A percentile compares a stretch with the other conserved stretches of the same genome.
Conservation (phyloP, 2,888 invertebrate genomes). For the Cactoblastis cactorum region DNA sequence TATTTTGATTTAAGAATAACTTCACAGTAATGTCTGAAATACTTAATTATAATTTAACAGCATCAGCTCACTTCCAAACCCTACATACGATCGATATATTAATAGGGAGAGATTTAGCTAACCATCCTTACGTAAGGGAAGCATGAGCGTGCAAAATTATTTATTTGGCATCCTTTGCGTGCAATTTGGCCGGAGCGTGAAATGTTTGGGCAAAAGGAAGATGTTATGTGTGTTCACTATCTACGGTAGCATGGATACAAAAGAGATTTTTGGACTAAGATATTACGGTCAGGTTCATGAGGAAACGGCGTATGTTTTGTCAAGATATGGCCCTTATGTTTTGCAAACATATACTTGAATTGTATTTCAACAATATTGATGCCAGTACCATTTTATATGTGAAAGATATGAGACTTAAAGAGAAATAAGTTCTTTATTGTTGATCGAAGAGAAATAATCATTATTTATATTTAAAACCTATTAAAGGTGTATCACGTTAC, state of each 20-base stretch:
- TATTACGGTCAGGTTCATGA: not conserved
- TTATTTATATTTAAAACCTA: too few relatives aligned
- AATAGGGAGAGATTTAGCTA: not conserved
- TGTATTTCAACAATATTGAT: too few relatives aligned
- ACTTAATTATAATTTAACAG: too few relatives aligned
- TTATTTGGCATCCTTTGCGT: constrained; percentile 25
- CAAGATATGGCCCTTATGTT: not conserved
- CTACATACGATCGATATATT: not conserved
- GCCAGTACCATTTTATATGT: not conserved
- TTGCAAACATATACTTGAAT: too few relatives aligned
- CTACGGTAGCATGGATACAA: not conserved
- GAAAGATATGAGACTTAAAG: too few relatives aligned
- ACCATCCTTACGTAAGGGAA: constrained; percentile 15
- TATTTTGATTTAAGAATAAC: too few relatives aligned
- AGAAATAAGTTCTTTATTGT: too few relatives aligned
- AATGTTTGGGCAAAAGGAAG: constrained; percentile 14
- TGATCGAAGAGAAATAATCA: too few relatives aligned
- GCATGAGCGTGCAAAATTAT: constrained; percentile 21
- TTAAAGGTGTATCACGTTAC: too few relatives aligned
- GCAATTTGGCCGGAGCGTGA: constrained; percentile 16
- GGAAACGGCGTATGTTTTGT: not conserved
- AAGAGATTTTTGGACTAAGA: constrained; percentile 45
- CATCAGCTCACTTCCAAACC: not conserved
- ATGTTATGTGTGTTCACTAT: constrained; percentile 1
- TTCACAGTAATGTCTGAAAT: too few relatives aligned